Conservation (phyloP, 2,888 invertebrate species). For the Dichetophora obliterata region DNA sequence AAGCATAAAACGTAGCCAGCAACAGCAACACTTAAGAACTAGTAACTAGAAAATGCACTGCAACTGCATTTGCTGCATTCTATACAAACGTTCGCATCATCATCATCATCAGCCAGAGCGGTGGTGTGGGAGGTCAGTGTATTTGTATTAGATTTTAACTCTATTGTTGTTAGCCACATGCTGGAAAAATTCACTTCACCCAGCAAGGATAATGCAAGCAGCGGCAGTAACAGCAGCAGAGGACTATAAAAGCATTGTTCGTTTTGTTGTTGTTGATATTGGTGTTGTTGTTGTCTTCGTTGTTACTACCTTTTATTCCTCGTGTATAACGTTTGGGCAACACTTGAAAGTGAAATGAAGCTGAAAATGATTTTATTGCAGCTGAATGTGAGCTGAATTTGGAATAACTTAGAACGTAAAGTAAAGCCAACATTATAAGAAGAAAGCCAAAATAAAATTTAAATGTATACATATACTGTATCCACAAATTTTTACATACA, state of each 20-base stretch:
- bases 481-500: not conserved
- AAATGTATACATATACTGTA: not conserved
- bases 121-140: not conserved
- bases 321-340: slow-evolving; percentile 31
- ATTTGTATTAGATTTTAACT: slow-evolving; percentile 23
- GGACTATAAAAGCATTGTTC: not conserved
- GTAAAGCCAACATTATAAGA: not conserved
- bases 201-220: slow-evolving; percentile 22
- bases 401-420: not conserved
- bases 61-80: slow-evolving; percentile 20
- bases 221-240: not conserved
- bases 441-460: not conserved
- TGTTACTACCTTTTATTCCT: not conserved
- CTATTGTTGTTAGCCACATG: slow-evolving; percentile 35
- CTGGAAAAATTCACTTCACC: slow-evolving; percentile 32
- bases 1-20: slow-evolving; percentile 1
- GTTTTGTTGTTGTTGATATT: slow-evolving; percentile 4
- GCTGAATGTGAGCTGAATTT: slow-evolving; percentile 14
- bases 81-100: not conserved
- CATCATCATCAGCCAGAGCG: not conserved
- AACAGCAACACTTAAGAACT: slow-evolving; percentile 22
- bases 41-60: slow-evolving; percentile 16
- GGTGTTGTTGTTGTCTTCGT: not conserved
- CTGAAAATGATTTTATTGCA: slow-evolving; percentile 63
- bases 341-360: slow-evolving; percentile 67